A percentile compares a stretch with the other conserved stretches of the same genome.
Conservation (phyloP, 2,113 vertebrate genomes). For the Triplophysa tibetana region DNA sequence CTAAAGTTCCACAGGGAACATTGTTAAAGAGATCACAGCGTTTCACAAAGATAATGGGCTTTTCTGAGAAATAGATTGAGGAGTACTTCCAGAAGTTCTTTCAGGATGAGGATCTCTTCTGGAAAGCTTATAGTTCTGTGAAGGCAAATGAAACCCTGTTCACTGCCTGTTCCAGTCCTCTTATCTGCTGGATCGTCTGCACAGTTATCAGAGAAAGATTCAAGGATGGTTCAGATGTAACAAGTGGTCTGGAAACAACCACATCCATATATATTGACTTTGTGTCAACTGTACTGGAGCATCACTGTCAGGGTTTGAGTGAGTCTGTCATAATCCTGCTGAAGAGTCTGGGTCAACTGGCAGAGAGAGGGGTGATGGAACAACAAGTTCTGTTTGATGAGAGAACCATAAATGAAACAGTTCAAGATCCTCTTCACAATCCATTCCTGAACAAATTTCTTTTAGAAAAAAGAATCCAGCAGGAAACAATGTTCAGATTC, state of each 20-base stretch:
- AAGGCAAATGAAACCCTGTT: constrained; percentile 29
- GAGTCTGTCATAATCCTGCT: neutral
- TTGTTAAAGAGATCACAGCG: neutral
- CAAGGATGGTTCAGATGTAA: neutral
- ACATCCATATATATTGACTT: constrained; percentile 35
- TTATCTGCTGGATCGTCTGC: constrained; percentile 44
- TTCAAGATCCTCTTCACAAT: neutral
- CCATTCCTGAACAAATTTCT: constrained; percentile 21
- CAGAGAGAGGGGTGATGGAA: constrained; percentile 23
- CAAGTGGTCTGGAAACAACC: constrained; percentile 16
- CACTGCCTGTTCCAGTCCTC: constrained; percentile 33
- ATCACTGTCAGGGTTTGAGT: constrained; percentile 23
- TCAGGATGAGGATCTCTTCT: constrained; percentile 2
- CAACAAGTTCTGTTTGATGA: constrained; percentile 27
- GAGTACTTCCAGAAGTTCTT: constrained; percentile 30
- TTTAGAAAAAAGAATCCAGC: neutral
- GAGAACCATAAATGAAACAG: neutral
- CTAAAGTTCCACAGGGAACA: constrained; percentile 45
- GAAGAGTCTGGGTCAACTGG: constrained; percentile 29
- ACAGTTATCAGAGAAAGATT: constrained; percentile 26
- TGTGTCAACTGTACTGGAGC: constrained; percentile 36
- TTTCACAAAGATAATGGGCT: constrained; percentile 30
- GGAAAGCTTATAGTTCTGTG: neutral
- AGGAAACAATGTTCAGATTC: constrained; percentile 49
- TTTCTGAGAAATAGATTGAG: constrained; percentile 16